These are phyloP conservation scores for Entelurus aequoreus DNA, from an alignment of 2,113 vertebrate species.

Conservation along the genomic window DNA sequence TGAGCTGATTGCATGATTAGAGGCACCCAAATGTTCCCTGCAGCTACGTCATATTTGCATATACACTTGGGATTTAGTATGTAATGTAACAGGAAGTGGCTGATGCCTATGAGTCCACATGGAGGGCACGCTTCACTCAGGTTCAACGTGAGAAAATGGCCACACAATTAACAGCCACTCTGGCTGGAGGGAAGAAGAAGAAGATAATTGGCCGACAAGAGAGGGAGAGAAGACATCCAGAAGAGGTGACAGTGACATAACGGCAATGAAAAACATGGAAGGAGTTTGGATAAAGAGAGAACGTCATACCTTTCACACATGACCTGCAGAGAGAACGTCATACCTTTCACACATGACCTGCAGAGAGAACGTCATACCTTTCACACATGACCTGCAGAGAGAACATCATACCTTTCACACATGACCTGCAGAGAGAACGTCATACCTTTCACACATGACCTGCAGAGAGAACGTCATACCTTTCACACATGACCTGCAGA, in stretches of 20 bases:
- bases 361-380: too few relatives aligned
- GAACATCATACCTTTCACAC: too few relatives aligned
- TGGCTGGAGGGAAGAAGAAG: too few relatives aligned
- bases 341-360: too few relatives aligned
- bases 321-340: too few relatives aligned
- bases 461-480: too few relatives aligned
- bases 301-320: slow-evolving; percentile 14
- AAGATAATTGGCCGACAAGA: slow-evolving; percentile 51
- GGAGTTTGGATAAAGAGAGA: background rate
- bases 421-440: too few relatives aligned
- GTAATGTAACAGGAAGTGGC: slow-evolving; percentile 13
- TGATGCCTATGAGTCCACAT: background rate
- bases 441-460: too few relatives aligned
- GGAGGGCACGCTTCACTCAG: slow-evolving; percentile 14
- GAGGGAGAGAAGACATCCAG: slow-evolving; percentile 49
- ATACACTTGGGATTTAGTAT: slow-evolving; percentile 14
- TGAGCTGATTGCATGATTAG: slow-evolving; percentile 44
- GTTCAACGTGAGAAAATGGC: slow-evolving; percentile 25
- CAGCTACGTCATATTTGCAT: slow-evolving; percentile 26
- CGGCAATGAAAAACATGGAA: slow-evolving; percentile 38
- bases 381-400: too few relatives aligned
- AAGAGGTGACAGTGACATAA: slow-evolving; percentile 43
- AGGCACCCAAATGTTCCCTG: slow-evolving; percentile 11
- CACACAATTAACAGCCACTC: slow-evolving; percentile 23
- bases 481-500: too few relatives aligned